Evolutionary conservation across 2,113 vertebrate genomes (phyloP).

Genomic region (Chloroceryle aenea): DNA sequence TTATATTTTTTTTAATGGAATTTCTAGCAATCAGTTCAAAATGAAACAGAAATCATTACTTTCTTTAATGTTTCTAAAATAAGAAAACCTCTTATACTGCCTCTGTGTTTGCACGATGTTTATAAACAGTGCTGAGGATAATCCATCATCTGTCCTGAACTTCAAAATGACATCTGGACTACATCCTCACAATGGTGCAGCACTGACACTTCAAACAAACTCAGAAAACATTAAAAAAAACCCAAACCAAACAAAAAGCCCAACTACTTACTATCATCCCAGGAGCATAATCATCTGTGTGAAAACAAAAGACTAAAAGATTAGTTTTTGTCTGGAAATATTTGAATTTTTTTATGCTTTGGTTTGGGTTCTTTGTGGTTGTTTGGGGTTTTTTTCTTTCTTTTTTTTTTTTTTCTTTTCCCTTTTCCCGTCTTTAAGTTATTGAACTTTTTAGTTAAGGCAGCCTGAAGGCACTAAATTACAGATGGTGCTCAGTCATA

Average conservation of each 20-base stretch:
- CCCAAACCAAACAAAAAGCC: background rate
- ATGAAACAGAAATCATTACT: background rate
- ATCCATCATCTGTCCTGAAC: slow-evolving; percentile 11
- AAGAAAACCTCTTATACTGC: background rate
- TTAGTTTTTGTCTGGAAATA: slow-evolving; percentile 6
- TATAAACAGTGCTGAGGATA: background rate
- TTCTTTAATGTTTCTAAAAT: background rate
- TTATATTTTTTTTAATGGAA: background rate
- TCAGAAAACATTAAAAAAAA: background rate
- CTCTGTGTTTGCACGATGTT: background rate
- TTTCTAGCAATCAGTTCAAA: background rate
- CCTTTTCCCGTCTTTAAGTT: slow-evolving; percentile 42
- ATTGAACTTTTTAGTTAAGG: slow-evolving; percentile 37
- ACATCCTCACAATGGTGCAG: background rate
- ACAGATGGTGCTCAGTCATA: slow-evolving; percentile 54
- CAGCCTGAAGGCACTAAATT: slow-evolving; percentile 43
- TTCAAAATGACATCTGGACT: slow-evolving; percentile 46
- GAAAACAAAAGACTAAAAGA: slow-evolving; percentile 7
- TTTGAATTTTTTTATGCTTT: background rate
- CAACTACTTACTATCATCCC: background rate
- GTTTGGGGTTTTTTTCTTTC: background rate
- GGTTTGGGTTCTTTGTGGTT: background rate
- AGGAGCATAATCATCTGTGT: background rate
- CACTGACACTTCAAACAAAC: slow-evolving; percentile 48
- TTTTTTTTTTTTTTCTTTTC: background rate